A percentile compares a stretch with the other conserved stretches of the same genome.
Conservation (phyloP, 2,113 vertebrate genomes). For the Elachura formosa region DNA sequence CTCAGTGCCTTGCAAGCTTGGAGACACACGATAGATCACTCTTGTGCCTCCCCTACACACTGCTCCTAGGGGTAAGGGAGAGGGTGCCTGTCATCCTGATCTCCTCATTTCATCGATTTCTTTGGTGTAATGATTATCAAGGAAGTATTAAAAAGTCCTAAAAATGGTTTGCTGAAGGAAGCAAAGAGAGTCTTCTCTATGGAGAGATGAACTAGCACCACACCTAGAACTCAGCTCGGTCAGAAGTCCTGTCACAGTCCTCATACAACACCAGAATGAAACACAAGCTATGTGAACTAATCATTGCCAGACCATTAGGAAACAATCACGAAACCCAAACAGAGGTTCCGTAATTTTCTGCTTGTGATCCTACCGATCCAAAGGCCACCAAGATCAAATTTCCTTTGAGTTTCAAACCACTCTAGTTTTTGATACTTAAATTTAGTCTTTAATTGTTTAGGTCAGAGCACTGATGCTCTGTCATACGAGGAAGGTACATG, state of each 20-base stretch:
- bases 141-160: neutral
- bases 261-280: neutral
- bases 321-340: neutral
- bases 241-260: neutral
- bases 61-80: neutral
- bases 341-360: neutral
- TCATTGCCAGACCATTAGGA: neutral
- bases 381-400: neutral
- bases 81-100: neutral
- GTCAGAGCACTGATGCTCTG: neutral
- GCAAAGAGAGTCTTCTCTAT: neutral
- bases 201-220: neutral
- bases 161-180: neutral
- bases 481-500: neutral
- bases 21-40: neutral
- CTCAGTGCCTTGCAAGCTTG: neutral
- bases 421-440: neutral
- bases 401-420: neutral
- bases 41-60: neutral
- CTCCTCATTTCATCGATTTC: neutral
- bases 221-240: rapidly evolving
- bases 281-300: neutral
- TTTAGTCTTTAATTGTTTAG: neutral
- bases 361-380: neutral
- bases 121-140: neutral